Conservation (phyloP, 2,797 vertebrate genomes). For the Aplochiton taeniatus region DNA sequence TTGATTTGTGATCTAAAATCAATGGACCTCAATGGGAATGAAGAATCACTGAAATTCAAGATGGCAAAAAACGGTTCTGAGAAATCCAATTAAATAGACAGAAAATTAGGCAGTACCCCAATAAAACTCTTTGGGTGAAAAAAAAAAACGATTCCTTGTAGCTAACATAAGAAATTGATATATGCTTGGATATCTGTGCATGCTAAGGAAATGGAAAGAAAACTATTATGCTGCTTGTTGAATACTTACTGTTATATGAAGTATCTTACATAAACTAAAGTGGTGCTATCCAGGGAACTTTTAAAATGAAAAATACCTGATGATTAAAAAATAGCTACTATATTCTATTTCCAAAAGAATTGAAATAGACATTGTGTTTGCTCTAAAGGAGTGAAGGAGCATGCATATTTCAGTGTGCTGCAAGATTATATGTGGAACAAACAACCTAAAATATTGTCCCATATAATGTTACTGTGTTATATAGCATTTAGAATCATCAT, state of each 20-base stretch:
- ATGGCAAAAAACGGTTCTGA: no score
- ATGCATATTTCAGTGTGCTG: no score
- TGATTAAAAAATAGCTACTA: background rate
- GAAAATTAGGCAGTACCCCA: background rate
- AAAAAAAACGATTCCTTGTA: background rate
- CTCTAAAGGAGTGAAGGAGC: no score
- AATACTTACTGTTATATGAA: background rate
- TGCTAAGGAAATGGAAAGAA: constrained; percentile 45
- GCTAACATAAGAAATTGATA: constrained; percentile 22
- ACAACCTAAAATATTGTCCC: no score
- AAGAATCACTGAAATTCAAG: no score
- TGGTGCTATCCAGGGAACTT: background rate
- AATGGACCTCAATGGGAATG: background rate
- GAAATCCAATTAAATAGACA: background rate
- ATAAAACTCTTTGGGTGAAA: background rate
- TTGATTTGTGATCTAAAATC: background rate
- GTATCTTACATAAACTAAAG: background rate
- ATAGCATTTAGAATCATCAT: no score
- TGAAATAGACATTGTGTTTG: no score
- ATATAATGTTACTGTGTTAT: no score
- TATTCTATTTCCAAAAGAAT: background rate
- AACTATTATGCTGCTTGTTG: constrained; percentile 2
- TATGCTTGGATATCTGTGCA: constrained; percentile 56
- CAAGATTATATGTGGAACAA: no score
- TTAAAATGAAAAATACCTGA: no score